phyloP scores from a whole-genome alignment of 2,113 vertebrate genomes.

The Elaphurus davidianus region DNA sequence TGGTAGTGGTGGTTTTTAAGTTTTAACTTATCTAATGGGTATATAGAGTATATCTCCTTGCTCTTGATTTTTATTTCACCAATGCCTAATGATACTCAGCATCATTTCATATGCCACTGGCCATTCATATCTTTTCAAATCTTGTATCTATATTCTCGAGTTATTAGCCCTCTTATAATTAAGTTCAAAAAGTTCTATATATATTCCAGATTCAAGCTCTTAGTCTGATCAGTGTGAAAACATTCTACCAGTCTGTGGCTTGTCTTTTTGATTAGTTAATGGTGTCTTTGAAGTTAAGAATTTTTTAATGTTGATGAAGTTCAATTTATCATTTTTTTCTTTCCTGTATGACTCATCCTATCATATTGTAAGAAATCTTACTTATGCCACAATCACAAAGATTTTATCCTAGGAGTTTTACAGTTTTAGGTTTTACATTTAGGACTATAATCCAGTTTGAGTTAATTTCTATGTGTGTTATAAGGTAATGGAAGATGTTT shows the following conservation, averaged over 20 bases:
- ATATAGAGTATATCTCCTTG: not conserved
- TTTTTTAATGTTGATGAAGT: not conserved
- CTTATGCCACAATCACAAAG: not conserved
- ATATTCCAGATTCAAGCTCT: not conserved
- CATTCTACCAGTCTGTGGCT: not conserved
- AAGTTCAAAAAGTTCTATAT: not conserved
- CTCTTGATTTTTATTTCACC: not conserved
- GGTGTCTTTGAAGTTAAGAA: not conserved
- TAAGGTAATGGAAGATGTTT: not conserved
- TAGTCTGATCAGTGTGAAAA: not conserved
- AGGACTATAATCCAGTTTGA: not conserved
- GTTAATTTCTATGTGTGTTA: not conserved
- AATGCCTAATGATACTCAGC: not conserved
- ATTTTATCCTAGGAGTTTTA: not conserved
- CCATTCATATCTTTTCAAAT: constrained; percentile 5
- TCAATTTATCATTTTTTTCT: not conserved
- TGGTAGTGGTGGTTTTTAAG: not conserved
- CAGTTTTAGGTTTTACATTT: not conserved
- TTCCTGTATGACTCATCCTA: not conserved
- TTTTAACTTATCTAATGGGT: not conserved
- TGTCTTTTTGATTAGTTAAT: not conserved
- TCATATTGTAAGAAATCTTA: not conserved
- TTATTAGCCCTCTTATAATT: not conserved
- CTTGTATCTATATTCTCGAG: not conserved
- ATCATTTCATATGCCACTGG: not conserved